These are phyloP conservation scores for Labeo rohita DNA, from an alignment of 2,113 vertebrate genomes.

Conservation along the genomic window DNA sequence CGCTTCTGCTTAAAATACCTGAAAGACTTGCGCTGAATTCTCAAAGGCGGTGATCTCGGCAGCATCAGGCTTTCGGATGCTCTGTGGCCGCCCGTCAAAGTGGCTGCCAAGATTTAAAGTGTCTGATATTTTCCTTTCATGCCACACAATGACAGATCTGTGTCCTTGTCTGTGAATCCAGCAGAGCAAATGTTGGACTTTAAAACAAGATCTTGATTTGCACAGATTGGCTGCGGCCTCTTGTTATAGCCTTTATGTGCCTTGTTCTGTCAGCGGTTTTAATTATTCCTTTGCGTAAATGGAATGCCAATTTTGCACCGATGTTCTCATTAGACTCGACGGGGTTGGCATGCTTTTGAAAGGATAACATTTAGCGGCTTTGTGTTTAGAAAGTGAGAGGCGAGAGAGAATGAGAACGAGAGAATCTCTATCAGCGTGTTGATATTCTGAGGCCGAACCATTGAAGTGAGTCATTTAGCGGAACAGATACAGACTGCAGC, in stretches of 20 bases:
- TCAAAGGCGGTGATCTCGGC: neutral
- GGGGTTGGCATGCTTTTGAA: slow-evolving; percentile 6
- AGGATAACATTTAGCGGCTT: slow-evolving; percentile 26
- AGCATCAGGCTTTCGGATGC: neutral
- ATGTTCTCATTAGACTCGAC: slow-evolving; percentile 29
- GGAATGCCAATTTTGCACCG: slow-evolving; percentile 2
- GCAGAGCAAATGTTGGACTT: slow-evolving; percentile 25
- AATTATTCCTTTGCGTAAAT: slow-evolving; percentile 17
- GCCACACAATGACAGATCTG: slow-evolving; percentile 26
- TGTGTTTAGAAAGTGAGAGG: slow-evolving; percentile 23
- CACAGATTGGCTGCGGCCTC: slow-evolving; percentile 22
- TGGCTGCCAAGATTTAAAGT: neutral
- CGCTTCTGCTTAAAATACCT: neutral
- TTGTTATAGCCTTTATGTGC: slow-evolving; percentile 27
- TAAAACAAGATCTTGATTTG: neutral
- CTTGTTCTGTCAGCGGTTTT: slow-evolving; percentile 28
- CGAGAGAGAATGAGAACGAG: slow-evolving; percentile 14
- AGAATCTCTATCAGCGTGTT: neutral
- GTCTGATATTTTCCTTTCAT: slow-evolving; percentile 12
- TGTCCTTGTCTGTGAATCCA: neutral
- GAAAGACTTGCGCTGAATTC: neutral
- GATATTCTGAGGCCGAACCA: neutral
- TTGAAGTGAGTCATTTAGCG: neutral
- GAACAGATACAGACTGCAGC: neutral
- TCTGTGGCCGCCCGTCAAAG: neutral